Evolutionary conservation across 2,797 vertebrate genomes (phyloP).

Genomic region (Thunnus albacares): DNA sequence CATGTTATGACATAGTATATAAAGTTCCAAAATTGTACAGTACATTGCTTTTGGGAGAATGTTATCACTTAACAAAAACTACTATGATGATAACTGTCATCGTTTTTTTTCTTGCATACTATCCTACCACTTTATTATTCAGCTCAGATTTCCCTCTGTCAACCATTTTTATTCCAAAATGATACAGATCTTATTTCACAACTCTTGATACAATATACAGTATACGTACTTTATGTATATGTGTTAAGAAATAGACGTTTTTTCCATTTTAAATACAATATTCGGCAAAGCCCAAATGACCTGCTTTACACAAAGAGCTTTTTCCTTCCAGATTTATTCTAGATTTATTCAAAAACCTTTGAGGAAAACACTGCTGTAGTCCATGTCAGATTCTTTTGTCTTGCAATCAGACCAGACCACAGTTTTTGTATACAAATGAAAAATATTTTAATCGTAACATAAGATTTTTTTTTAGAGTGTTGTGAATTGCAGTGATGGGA

Average conservation of each 20-base stretch:
- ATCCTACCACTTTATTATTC: too few relatives aligned
- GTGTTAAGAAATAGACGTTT: neutral
- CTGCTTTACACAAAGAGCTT: neutral
- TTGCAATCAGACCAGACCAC: too few relatives aligned
- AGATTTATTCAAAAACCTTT: neutral
- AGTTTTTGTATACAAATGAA: too few relatives aligned
- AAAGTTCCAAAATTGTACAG: constrained; percentile 3
- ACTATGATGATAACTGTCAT: too few relatives aligned
- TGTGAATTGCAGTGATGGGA: too few relatives aligned
- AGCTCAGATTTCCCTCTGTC: too few relatives aligned
- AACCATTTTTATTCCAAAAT: neutral
- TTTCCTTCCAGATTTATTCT: neutral
- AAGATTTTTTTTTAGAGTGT: too few relatives aligned
- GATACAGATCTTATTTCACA: constrained; percentile 2
- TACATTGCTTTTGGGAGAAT: neutral
- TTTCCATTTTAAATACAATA: neutral
- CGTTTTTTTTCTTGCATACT: too few relatives aligned
- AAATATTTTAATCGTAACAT: too few relatives aligned
- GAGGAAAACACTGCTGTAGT: neutral
- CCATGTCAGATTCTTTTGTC: neutral
- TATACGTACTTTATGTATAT: neutral
- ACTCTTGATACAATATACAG: neutral
- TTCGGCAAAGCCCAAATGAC: neutral
- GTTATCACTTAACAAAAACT: neutral
- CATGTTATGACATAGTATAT: constrained; percentile 33